These are phyloP conservation scores for Trachurus trachurus DNA, from an alignment of 2,797 vertebrate genomes.

Conservation along the genomic window DNA sequence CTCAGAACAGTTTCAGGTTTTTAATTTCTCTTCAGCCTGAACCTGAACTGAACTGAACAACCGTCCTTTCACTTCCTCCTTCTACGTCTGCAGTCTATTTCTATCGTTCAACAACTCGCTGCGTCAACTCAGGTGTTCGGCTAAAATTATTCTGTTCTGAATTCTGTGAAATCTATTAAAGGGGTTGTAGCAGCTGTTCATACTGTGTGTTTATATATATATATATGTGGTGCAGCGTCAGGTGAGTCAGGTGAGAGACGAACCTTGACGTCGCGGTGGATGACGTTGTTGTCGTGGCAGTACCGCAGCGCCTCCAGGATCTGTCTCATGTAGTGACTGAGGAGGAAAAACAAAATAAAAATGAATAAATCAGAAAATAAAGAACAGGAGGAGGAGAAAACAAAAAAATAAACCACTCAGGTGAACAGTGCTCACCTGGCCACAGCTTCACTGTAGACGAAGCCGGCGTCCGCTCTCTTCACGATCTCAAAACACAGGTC, in stretches of 20 bases:
- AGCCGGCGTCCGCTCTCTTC: slow-evolving; percentile 97
- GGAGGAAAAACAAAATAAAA: slow-evolving; percentile 52
- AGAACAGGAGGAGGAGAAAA: background rate
- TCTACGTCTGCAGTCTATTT: too few relatives aligned
- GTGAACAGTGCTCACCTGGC: slow-evolving; percentile 89
- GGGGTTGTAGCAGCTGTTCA: background rate
- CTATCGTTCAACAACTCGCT: too few relatives aligned
- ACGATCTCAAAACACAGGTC: slow-evolving; percentile 99
- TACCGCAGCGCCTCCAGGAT: slow-evolving; percentile 98
- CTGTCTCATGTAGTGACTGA: slow-evolving; percentile 98
- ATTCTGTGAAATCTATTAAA: too few relatives aligned
- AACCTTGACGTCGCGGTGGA: slow-evolving; percentile 97
- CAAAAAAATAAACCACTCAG: too few relatives aligned
- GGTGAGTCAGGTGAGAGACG: background rate
- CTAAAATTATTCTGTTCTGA: too few relatives aligned
- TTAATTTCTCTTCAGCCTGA: too few relatives aligned
- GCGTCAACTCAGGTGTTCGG: too few relatives aligned
- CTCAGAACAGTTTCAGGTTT: too few relatives aligned
- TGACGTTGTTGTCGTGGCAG: slow-evolving; percentile 99
- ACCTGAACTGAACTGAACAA: too few relatives aligned
- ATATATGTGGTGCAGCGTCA: background rate
- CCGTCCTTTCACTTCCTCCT: too few relatives aligned
- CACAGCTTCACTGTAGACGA: slow-evolving; percentile 99
- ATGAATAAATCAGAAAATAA: too few relatives aligned
- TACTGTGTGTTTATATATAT: too few relatives aligned